Conservation (phyloP, 2,888 invertebrate species). For the Thelaira solivaga region DNA sequence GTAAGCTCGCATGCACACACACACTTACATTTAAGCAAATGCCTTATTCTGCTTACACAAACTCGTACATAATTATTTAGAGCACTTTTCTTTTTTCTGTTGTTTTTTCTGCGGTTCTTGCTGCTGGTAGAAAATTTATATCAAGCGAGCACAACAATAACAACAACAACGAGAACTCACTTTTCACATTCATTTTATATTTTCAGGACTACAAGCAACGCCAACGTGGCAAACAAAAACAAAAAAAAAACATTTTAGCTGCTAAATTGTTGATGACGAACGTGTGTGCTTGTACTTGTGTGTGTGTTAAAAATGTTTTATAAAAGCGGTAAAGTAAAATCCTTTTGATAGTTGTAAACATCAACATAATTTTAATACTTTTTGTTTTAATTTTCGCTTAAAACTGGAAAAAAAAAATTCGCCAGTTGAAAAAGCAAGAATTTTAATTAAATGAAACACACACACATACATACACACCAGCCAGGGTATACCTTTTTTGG, state of each 20-base stretch:
- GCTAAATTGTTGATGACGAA: neutral
- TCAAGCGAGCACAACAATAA: neutral
- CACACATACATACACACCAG: neutral
- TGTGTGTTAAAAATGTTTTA: constrained; percentile 17
- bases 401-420: constrained; percentile 5
- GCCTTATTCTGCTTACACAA: no score
- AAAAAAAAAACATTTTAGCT: neutral
- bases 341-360: constrained; percentile 36
- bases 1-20: neutral
- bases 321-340: constrained; percentile 40
- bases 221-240: no score
- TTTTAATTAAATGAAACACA: constrained; percentile 48
- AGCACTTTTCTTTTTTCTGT: neutral
- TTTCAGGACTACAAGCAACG: no score
- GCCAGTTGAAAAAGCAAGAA: constrained; percentile 16
- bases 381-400: constrained; percentile 19
- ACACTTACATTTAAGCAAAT: neutral
- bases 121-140: neutral
- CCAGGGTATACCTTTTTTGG: no score
- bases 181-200: no score
- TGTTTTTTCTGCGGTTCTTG: no score
- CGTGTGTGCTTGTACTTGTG: constrained; percentile 24
- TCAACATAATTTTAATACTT: constrained; percentile 33
- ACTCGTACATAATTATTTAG: neutral
- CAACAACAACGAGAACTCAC: neutral